Evolutionary conservation across 2,888 invertebrate genomes (phyloP).

Genomic region (Taenaris catops): DNA sequence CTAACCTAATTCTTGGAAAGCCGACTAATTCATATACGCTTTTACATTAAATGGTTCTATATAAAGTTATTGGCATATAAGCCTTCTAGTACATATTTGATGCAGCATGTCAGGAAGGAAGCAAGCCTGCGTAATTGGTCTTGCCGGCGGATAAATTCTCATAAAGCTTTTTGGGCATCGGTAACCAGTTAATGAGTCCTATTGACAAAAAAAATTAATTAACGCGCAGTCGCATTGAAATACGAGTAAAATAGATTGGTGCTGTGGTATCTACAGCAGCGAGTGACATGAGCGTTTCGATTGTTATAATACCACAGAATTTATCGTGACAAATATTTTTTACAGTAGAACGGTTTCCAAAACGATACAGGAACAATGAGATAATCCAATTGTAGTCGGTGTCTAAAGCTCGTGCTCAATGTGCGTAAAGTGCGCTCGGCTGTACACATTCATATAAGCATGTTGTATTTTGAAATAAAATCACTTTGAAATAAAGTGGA

Average conservation of each 20-base stretch:
- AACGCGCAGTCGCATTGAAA: no score
- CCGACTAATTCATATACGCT: no score
- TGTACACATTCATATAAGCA: conserved; percentile 29
- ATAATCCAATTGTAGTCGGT: conserved; percentile 59
- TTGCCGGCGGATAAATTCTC: conserved; percentile 42
- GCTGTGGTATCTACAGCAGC: no score
- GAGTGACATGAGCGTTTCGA: no score
- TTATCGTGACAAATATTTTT: conserved; percentile 24
- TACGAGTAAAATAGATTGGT: no score
- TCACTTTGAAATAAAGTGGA: no score
- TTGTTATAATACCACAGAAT: conserved; percentile 19
- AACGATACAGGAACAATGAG: conserved; percentile 39
- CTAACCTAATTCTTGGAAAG: no score
- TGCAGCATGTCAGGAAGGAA: conserved; percentile 60
- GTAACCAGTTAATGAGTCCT: conserved; percentile 38
- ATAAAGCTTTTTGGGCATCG: conserved; percentile 36
- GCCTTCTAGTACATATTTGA: conserved; percentile 58
- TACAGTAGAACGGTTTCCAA: conserved; percentile 30
- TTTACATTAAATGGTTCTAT: no score
- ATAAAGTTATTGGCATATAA: no score
- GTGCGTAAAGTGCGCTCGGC: conserved; percentile 57
- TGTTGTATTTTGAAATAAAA: no score
- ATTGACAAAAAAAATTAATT: no score
- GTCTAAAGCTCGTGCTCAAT: conserved; percentile 57
- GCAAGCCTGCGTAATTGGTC: conserved; percentile 52